Evolutionary conservation across 1,140 invertebrate genomes (phyloP).

Genomic region (Protaetia brevitarsis): DNA sequence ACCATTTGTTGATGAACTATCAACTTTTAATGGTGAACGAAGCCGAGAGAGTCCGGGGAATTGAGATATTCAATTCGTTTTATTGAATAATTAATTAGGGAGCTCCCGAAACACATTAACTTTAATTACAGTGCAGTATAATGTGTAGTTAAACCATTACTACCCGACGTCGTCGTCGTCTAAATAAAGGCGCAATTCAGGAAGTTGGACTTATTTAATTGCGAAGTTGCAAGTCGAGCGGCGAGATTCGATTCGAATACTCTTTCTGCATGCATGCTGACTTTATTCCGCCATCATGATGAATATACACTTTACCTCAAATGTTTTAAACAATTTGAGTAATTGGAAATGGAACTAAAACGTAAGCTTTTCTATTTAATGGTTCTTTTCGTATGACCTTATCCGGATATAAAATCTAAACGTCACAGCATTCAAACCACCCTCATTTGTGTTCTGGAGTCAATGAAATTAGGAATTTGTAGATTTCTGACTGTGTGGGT

Average conservation of each 20-base stretch:
- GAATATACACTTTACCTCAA: not conserved
- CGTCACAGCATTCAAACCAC: too few relatives aligned
- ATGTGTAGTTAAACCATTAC: conserved; percentile 37
- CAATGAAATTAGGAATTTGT: too few relatives aligned
- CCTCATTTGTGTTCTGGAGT: too few relatives aligned
- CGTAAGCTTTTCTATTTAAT: too few relatives aligned
- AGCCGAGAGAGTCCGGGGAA: conserved; percentile 18
- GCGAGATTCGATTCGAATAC: not conserved
- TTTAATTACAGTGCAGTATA: conserved; percentile 35
- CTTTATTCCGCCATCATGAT: not conserved
- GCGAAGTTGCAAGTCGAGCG: conserved; percentile 9
- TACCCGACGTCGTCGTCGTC: conserved; percentile 24
- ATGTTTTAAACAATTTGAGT: not conserved
- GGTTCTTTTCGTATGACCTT: too few relatives aligned
- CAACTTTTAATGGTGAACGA: conserved; percentile 24
- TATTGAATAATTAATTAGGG: conserved; percentile 47
- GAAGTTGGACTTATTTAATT: conserved; percentile 30
- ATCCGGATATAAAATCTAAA: too few relatives aligned
- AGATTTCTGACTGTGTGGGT: too few relatives aligned
- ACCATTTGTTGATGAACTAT: conserved; percentile 30
- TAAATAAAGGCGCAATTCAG: conserved; percentile 34
- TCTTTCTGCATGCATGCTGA: not conserved
- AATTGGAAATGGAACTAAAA: too few relatives aligned
- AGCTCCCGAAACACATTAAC: conserved; percentile 33
- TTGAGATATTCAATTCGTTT: conserved; percentile 37